Evolutionary conservation across 2,888 invertebrate genomes (phyloP), one percentile per base, ranked within the genome.

Genomic region (Fragum sueziense): DNA sequence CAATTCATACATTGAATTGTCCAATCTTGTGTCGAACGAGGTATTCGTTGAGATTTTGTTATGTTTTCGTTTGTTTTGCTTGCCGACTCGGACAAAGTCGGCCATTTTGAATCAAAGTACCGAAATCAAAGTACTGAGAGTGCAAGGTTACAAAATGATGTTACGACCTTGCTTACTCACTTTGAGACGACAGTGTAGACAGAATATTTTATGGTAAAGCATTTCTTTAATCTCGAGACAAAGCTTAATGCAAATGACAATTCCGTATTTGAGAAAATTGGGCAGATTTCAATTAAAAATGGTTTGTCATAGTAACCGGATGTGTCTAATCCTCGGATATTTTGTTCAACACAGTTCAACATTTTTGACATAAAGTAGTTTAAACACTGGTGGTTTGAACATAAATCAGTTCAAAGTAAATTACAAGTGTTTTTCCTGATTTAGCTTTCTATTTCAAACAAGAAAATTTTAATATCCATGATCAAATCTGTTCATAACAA

Each of bases 31-130:
- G 6, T 34, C 20, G 34, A 33, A 62, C 2, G 4, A 1, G 33
- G 2, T n/a, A 57, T 57, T 29, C 2, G 25, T 7, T 11, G 57
- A 22, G 57, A 11, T 57, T 57, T 54, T 70, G 17, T 34, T 70
- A 20, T 54, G 31, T 70, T 51, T 70, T 34, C 22, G 31, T 11
- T 6, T n/a, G 1, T 29, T 33, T n/a, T 22, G 29, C 22, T 52
- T 47, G 62, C 33, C 33, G 7, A 70, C 54, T 31, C 27, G 25
- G 22, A 34, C 54, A 70, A 70, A 70, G 52, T 29, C 31, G n/a
- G 52, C 70, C 70, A 70, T 70, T 41, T 65, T 65, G 41, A 33
- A 65, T 65, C 65, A 65, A 65, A 65, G 65, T 41, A 41, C 65
- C 17, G 9, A 47, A 14, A 47, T 47, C 47, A 47, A 47, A 47